A percentile compares a stretch with the other conserved stretches of the same genome.
Conservation (phyloP, 2,888 invertebrate species). For the Meteorus colon region DNA sequence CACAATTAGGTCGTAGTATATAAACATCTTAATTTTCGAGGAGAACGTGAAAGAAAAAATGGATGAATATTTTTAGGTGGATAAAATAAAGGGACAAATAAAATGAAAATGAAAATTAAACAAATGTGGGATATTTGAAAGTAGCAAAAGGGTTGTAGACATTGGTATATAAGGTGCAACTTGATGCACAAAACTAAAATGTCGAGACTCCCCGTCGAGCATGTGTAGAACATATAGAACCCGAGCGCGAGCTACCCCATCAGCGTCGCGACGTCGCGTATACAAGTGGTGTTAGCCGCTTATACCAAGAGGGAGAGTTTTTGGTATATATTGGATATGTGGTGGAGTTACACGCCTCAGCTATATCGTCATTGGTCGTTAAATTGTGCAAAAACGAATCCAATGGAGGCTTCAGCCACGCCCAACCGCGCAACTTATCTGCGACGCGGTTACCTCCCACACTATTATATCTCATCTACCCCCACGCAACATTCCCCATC, state of each 20-base stretch:
- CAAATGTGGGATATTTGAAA: background rate
- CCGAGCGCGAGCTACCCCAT: conserved; percentile 11
- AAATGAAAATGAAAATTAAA: background rate
- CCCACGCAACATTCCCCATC: background rate
- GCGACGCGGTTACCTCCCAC: conserved; percentile 19
- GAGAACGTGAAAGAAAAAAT: background rate
- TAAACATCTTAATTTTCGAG: background rate
- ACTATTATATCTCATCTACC: background rate
- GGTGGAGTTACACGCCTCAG: conserved; percentile 31
- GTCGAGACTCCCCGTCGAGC: conserved; percentile 8
- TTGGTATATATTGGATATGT: background rate
- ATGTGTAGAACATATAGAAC: background rate
- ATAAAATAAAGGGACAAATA: background rate
- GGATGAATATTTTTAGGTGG: background rate
- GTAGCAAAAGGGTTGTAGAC: background rate
- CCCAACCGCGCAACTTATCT: conserved; percentile 18
- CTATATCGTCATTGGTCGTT: conserved; percentile 28
- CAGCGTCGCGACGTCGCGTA: conserved; percentile 24
- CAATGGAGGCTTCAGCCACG: conserved; percentile 8
- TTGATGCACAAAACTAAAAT: conserved; percentile 12
- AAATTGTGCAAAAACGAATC: conserved; percentile 39
- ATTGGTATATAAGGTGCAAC: background rate
- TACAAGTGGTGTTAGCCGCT: background rate
- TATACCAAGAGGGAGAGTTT: conserved; percentile 15
- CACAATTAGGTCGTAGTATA: background rate